Percentiles rank a stretch among this genome's conserved stretches.
Conservation (phyloP, 2,888 invertebrate species). For the Lasioglossum calceatum region DNA sequence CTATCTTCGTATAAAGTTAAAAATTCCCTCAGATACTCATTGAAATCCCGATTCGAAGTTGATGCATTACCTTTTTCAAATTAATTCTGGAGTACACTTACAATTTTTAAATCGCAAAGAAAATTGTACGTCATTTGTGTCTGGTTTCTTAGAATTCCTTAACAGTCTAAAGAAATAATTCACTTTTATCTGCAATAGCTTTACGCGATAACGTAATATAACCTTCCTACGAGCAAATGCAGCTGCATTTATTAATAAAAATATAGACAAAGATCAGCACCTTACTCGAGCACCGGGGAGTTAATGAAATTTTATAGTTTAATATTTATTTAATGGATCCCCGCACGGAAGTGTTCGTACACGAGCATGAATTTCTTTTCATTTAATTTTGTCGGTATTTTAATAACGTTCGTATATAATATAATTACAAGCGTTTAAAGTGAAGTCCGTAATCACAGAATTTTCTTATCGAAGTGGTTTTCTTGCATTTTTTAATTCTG, state of each 20-base stretch:
- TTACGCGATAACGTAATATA: background rate
- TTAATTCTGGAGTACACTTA: no score
- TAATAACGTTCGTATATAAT: background rate
- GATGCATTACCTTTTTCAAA: background rate
- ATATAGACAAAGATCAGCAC: background rate
- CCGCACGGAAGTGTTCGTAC: background rate
- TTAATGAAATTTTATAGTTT: background rate
- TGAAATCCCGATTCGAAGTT: no score
- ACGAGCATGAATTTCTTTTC: background rate
- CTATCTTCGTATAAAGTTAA: no score
- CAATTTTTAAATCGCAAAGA: background rate
- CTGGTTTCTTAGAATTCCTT: background rate
- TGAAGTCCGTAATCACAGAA: background rate
- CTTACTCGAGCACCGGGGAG: background rate
- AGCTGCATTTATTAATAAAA: background rate
- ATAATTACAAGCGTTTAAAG: background rate
- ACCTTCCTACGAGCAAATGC: background rate
- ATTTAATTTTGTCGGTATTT: background rate
- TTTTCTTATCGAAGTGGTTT: background rate
- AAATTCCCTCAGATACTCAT: no score
- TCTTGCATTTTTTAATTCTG: background rate
- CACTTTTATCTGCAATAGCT: background rate
- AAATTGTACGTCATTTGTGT: background rate
- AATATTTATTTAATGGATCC: background rate
- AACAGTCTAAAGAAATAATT: background rate